Base-by-base conservation (phyloP, 1,140 invertebrate species). In the Drosophila truncata region DNA sequence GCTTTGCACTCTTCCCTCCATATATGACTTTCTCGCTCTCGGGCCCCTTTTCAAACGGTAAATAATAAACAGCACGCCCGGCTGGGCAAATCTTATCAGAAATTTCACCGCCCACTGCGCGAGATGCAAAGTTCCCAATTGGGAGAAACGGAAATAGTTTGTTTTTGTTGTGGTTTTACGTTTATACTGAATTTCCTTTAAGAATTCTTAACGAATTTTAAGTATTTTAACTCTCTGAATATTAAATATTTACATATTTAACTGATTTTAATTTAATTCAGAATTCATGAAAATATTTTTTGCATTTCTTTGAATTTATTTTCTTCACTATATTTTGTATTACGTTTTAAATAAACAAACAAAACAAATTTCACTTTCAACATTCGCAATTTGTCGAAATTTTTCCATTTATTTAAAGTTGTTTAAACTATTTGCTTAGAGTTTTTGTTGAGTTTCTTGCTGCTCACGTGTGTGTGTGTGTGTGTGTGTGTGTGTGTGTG, bases 1-100 rank as follows among this genome's bases (percentile, higher is more conserved):
- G 44, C 64, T 46, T 35, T 18, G 52, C 64, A 35, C 46, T 54
- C 47, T 20, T 55, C 27, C 23, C 35, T 20, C 33, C 47, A 35
- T 29, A 18, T 54, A 8, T 23, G 20, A 6, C 59, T 27, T 4
- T 23, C 23, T 8, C 29, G 14, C 41, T 42, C 27, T 20, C 63
- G 49, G 10, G 11, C 46, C 33, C 11, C 33, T 7, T 25, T 42
- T 62, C 35, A 67, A 67, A 69, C 63, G 63, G 66, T 70, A 70
- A 70, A 70, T 70, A 70, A 69, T 69, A 39, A 73, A 55, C 29
- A 72, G 71, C 47, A 55, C 52, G 49, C 20, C 47, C 35, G 27
- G 35, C n/a, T n/a, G 18, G 33, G 39, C n/a, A 16, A 66, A 37
- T 74, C 67, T 74, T 74, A 74, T 73, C 54, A 60, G 37, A 54